These are phyloP conservation scores for Archocentrus centrarchus DNA, from an alignment of 2,113 vertebrate species.

Conservation along the genomic window DNA sequence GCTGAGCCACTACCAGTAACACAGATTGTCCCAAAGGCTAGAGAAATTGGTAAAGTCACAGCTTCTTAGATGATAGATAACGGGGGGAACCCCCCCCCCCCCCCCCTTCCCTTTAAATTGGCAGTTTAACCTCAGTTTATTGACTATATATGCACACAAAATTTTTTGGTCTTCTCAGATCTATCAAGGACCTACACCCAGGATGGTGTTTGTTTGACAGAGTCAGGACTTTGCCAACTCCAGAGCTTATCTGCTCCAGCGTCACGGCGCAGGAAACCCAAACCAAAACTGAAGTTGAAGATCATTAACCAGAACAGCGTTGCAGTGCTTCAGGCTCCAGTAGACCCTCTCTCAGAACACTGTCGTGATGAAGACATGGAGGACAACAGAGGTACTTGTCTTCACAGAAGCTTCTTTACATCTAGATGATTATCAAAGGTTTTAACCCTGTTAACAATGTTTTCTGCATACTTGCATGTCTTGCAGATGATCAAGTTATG, in stretches of 20 bases:
- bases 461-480: not conserved
- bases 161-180: constrained; percentile 77
- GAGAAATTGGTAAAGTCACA: constrained; percentile 88
- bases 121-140: not conserved
- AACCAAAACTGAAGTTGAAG: constrained; percentile 97
- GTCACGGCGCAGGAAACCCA: constrained; percentile 90
- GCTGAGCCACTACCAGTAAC: constrained; percentile 88
- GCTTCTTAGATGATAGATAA: not conserved
- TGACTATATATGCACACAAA: not conserved
- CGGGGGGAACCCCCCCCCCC: not conserved
- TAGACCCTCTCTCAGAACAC: constrained; percentile 90
- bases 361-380: constrained; percentile 93
- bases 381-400: constrained; percentile 88
- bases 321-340: constrained; percentile 94
- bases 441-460: not conserved
- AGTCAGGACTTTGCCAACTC: constrained; percentile 94
- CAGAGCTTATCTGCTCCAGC: constrained; percentile 93
- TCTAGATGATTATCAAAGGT: not conserved
- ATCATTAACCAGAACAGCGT: constrained; percentile 99
- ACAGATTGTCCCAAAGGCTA: constrained; percentile 90
- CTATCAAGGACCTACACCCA: constrained; percentile 95
- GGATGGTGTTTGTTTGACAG: constrained; percentile 97
- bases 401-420: constrained; percentile 23
- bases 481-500: too few relatives aligned
- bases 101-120: not conserved